A percentile compares a stretch with the other conserved stretches of the same genome.
Evolutionary conservation across 2,888 invertebrate genomes (phyloP).

Genomic region (Leptarthrus brevirostris): DNA sequence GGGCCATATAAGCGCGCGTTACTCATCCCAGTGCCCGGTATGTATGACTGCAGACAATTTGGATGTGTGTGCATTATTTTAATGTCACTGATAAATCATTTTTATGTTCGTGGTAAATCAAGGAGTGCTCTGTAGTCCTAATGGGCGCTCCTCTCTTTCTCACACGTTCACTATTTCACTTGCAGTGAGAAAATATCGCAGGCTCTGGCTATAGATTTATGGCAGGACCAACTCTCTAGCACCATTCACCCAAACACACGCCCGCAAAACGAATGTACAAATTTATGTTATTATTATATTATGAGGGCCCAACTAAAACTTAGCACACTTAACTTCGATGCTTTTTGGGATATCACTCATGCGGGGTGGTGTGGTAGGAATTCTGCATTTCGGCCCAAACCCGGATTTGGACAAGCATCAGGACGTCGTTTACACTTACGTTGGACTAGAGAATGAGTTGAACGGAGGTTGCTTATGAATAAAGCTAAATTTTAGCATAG

Average conservation of each 20-base stretch:
- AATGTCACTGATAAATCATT: constrained; percentile 66
- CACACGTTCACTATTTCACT: constrained; percentile 44
- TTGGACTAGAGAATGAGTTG: background rate
- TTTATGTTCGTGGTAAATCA: constrained; percentile 68
- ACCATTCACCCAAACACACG: constrained; percentile 4
- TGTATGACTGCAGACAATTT: constrained; percentile 30
- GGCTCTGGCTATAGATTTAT: constrained; percentile 50
- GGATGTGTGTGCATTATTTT: constrained; percentile 65
- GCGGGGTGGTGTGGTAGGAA: background rate
- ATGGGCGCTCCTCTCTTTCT: constrained; percentile 52
- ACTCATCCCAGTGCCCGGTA: constrained; percentile 4
- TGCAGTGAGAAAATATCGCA: constrained; percentile 52
- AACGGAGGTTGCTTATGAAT: background rate
- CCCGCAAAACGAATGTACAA: constrained; percentile 31
- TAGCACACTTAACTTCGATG: constrained; percentile 32
- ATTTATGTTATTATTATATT: constrained; percentile 48
- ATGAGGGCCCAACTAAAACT: constrained; percentile 45
- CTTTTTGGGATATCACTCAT: background rate
- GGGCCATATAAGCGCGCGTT: constrained; percentile 43
- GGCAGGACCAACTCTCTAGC: constrained; percentile 6
- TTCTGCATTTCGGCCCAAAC: constrained; percentile 5
- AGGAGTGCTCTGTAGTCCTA: constrained; percentile 58
- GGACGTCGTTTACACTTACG: constrained; percentile 3
- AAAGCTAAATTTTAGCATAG: constrained; percentile 51
- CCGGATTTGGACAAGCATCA: too few species aligned